Percentiles rank a stretch among this genome's conserved stretches.
Evolutionary conservation across 1,140 invertebrate genomes (phyloP).

Genomic region (Trissolcus basalis): DNA sequence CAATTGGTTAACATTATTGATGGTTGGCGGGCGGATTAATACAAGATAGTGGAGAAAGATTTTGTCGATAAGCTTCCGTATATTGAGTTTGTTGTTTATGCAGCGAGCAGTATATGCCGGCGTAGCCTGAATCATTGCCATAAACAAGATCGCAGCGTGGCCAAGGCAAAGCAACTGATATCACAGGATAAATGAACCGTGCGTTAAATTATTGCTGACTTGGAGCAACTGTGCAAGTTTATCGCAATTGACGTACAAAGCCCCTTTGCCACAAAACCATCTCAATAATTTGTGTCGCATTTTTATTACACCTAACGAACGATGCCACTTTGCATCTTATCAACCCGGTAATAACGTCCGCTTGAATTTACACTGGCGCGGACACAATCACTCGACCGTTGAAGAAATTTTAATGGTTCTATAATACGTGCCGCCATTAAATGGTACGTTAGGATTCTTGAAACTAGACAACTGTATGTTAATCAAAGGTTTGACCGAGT

Average conservation of each 20-base stretch:
- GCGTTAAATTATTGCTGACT: constrained; percentile 46
- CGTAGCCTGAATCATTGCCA: constrained; percentile 40
- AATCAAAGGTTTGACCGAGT: too few relatives aligned
- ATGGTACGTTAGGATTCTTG: background rate
- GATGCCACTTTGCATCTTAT: constrained; percentile 35
- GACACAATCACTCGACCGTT: constrained; percentile 16
- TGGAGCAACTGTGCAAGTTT: constrained; percentile 25
- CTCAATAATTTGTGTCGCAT: constrained; percentile 23
- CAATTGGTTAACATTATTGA: constrained; percentile 37
- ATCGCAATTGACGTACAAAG: constrained; percentile 22
- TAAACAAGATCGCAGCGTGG: constrained; percentile 43
- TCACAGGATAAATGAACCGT: constrained; percentile 49
- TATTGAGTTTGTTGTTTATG: constrained; percentile 49
- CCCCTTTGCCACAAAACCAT: constrained; percentile 1
- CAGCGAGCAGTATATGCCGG: background rate
- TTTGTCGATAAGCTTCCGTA: constrained; percentile 48
- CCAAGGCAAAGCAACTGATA: constrained; percentile 41
- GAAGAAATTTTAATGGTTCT: constrained; percentile 29
- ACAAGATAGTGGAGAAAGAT: constrained; percentile 33
- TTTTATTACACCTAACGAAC: constrained; percentile 34
- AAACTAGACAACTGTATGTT: too few relatives aligned
- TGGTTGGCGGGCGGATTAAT: constrained; percentile 26
- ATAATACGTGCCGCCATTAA: constrained; percentile 8
- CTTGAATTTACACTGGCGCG: constrained; percentile 13
- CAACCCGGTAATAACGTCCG: constrained; percentile 6